Conservation (phyloP, 2,797 vertebrate genomes). For the Lophius americanus region DNA sequence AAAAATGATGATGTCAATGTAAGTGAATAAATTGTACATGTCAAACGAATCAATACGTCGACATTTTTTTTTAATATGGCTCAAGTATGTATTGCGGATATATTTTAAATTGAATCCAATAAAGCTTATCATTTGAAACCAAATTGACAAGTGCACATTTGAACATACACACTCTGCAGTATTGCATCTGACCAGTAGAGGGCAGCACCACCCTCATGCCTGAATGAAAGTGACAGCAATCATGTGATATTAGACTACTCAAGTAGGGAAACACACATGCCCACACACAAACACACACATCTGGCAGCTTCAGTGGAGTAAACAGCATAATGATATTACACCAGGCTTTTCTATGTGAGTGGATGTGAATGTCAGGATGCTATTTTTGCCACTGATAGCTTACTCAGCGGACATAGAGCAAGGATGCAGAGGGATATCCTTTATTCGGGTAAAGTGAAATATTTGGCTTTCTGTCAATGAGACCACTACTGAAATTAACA, state of each 20-base stretch:
- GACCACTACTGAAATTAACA: neutral
- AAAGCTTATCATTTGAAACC: neutral
- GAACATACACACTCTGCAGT: constrained; percentile 13
- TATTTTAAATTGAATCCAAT: neutral
- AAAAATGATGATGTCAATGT: too few relatives aligned
- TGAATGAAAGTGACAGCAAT: constrained; percentile 42
- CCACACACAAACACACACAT: constrained; percentile 38
- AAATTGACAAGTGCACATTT: too few relatives aligned
- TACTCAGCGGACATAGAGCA: constrained; percentile 27
- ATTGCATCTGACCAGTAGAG: constrained; percentile 65
- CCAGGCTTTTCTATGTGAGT: constrained; percentile 55
- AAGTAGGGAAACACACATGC: constrained; percentile 38
- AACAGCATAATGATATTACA: constrained; percentile 64
- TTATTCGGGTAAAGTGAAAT: constrained; percentile 21
- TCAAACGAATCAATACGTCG: too few relatives aligned
- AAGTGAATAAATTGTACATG: too few relatives aligned
- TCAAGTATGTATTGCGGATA: neutral
- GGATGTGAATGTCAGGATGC: constrained; percentile 56
- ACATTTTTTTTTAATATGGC: too few relatives aligned
- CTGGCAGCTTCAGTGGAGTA: constrained; percentile 49
- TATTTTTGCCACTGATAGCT: constrained; percentile 46
- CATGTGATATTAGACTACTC: constrained; percentile 58
- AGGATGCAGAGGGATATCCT: constrained; percentile 16
- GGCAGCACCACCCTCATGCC: constrained; percentile 45
- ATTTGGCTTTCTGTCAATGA: constrained; percentile 11